Evolutionary conservation across 2,888 invertebrate species (phyloP).

Genomic region (Hirtodrosophila cameraria): DNA sequence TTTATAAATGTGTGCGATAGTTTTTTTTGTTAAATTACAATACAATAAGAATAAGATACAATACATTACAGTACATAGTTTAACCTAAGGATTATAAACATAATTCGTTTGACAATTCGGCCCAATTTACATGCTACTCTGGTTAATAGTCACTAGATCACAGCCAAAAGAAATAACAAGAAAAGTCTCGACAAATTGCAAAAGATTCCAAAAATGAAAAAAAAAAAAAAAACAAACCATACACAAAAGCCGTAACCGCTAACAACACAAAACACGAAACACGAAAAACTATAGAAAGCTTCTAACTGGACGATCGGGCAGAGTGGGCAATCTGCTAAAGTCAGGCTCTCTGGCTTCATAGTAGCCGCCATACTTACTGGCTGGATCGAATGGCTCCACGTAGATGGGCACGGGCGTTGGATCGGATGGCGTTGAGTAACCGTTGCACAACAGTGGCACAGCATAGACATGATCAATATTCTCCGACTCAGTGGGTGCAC

Average conservation of each 20-base stretch:
- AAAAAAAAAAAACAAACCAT: no score
- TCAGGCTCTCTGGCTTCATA: neutral
- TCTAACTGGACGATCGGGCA: constrained; percentile 4
- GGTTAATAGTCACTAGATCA: no score
- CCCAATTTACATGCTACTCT: constrained; percentile 7
- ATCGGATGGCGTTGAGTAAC: constrained; percentile 42
- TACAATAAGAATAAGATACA: no score
- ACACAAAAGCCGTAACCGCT: no score
- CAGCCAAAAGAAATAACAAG: neutral
- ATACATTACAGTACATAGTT: no score
- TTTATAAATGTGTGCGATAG: no score
- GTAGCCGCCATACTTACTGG: constrained; percentile 69
- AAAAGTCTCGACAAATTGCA: no score
- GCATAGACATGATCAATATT: constrained; percentile 80
- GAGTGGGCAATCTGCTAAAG: neutral
- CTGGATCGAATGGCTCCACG: constrained; percentile 80
- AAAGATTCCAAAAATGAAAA: neutral
- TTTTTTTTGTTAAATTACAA: no score
- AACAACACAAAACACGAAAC: no score
- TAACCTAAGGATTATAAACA: neutral
- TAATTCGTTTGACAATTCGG: neutral
- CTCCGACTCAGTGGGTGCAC: constrained; percentile 27
- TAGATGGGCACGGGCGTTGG: constrained; percentile 53
- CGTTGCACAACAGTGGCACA: constrained; percentile 72
- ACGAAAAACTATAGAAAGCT: no score